Percentiles rank a stretch among this genome's conserved stretches.
Evolutionary conservation across 1,140 invertebrate species (phyloP).

Genomic region (Diploscapter pachys): DNA sequence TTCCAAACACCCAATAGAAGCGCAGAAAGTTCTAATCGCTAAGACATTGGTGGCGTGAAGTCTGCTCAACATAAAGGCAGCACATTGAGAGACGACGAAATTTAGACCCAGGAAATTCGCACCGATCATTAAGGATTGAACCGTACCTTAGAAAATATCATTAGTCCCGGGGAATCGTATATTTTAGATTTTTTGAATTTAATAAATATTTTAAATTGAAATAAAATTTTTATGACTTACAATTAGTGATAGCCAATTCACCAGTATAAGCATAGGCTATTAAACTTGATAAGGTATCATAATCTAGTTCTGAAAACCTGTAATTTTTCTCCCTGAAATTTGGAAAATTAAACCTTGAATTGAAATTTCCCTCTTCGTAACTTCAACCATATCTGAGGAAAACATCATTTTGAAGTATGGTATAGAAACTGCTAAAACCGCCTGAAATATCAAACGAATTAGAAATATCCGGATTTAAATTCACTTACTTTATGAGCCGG

Average conservation of each 20-base stretch:
- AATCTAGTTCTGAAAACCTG: conserved; percentile 22
- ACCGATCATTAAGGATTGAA: conserved; percentile 38
- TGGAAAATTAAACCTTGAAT: conserved; percentile 67
- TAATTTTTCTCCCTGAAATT: background rate
- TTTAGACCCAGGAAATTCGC: conserved; percentile 34
- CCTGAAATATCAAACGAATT: conserved; percentile 42
- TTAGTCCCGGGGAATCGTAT: no score
- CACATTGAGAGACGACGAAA: conserved; percentile 63
- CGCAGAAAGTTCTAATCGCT: conserved; percentile 95
- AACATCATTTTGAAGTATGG: conserved; percentile 93
- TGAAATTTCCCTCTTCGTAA: conserved; percentile 76
- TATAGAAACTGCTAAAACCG: conserved; percentile 79
- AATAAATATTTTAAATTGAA: background rate
- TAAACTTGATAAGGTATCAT: conserved; percentile 3
- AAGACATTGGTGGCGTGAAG: conserved; percentile 95
- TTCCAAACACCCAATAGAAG: conserved; percentile 86
- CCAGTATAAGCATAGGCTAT: conserved; percentile 19
- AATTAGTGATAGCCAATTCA: conserved; percentile 5
- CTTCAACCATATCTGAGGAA: conserved; percentile 81
- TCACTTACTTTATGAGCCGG: no score
- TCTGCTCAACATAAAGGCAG: conserved; percentile 94
- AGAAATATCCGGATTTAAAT: no score
- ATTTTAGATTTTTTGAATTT: background rate
- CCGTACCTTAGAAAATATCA: conserved; percentile 21
- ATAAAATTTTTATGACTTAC: conserved; percentile 9